A percentile compares a stretch with the other conserved stretches of the same genome.
Evolutionary conservation across 2,113 vertebrate species (phyloP).

Genomic region (Pseudopodoces humilis): DNA sequence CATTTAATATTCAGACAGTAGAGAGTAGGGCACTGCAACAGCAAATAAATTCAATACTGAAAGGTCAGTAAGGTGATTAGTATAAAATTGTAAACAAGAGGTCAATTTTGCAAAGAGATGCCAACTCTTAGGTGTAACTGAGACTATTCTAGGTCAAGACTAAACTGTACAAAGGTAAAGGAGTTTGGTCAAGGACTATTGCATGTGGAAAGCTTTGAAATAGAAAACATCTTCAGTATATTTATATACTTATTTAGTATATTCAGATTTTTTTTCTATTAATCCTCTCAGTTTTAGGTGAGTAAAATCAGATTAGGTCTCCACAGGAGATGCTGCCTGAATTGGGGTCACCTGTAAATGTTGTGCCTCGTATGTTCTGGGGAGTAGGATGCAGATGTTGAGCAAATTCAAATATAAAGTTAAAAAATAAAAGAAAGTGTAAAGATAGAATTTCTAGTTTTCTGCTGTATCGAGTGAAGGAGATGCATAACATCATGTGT

Average conservation of each 20-base stretch:
- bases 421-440: background rate
- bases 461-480: background rate
- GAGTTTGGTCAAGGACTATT: background rate
- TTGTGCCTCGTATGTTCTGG: background rate
- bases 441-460: background rate
- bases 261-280: background rate
- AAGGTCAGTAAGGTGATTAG: constrained; percentile 65
- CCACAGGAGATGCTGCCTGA: background rate
- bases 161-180: background rate
- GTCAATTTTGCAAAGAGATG: constrained; percentile 68
- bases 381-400: background rate
- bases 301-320: background rate
- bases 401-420: background rate
- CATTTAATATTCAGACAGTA: constrained; percentile 93
- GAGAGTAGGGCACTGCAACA: constrained; percentile 76
- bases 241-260: background rate
- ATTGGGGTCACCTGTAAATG: background rate
- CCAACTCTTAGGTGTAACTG: constrained; percentile 47
- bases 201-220: background rate
- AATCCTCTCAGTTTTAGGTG: background rate
- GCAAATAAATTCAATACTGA: constrained; percentile 77
- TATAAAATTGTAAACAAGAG: constrained; percentile 67
- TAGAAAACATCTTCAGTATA: background rate
- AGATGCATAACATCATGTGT: background rate
- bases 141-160: background rate